Evolutionary conservation across 2,888 invertebrate genomes (phyloP).

Genomic region (Pachycephus smyrnensis): DNA sequence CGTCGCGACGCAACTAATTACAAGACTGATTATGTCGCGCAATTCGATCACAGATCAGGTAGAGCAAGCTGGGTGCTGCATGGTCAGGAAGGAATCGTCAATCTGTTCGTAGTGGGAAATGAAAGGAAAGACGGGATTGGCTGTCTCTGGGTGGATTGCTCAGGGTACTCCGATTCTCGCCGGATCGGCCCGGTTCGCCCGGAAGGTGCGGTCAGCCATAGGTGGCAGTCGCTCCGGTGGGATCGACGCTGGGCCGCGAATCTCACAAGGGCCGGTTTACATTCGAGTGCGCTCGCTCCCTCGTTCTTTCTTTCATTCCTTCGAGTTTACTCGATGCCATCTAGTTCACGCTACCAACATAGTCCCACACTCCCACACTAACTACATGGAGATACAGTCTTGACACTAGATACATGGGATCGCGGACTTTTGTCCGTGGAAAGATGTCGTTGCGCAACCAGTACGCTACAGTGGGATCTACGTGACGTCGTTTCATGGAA

Average conservation of each 20-base stretch:
- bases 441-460: conserved; percentile 49
- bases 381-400: conserved; percentile 4
- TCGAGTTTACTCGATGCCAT: conserved; percentile 15
- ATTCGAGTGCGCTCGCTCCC: conserved; percentile 55
- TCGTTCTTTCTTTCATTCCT: conserved; percentile 46
- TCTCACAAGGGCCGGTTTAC: conserved; percentile 68
- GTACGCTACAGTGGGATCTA: conserved; percentile 3
- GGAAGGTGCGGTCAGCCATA: conserved; percentile 65
- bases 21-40: conserved; percentile 52
- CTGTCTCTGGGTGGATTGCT: conserved; percentile 7
- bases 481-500: neutral
- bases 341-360: neutral
- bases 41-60: conserved; percentile 17
- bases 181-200: conserved; percentile 54
- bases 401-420: conserved; percentile 56
- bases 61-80: neutral
- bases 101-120: neutral
- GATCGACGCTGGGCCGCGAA: conserved; percentile 61
- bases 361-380: conserved; percentile 18
- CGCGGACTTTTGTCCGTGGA: conserved; percentile 33
- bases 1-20: conserved; percentile 40
- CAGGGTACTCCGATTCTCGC: conserved; percentile 19
- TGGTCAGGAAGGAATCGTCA: neutral
- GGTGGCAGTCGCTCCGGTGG: conserved; percentile 54
- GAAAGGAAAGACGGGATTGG: neutral